Base-by-base conservation (phyloP, 2,113 vertebrate genomes). In the Sorex fumeus region DNA sequence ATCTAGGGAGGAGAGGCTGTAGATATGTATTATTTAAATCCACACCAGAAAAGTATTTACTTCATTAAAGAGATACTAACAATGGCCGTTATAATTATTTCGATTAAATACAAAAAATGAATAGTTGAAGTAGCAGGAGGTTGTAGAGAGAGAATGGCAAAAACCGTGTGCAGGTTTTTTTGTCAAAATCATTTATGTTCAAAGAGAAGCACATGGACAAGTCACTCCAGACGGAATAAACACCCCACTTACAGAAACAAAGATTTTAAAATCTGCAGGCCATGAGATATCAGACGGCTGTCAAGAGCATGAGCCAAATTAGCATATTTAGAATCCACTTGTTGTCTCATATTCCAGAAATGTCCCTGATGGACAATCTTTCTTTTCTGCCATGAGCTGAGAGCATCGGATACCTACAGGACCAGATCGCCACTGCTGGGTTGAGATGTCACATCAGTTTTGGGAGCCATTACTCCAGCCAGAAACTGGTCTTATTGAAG, bases 131-230 rank as follows among this genome's bases (percentile, higher is more conserved):
- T 36, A 9, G 15, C 6, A 4, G n/a, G 16, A 18, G 23, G 32
- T n/a, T 18, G 21, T 40, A 15, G 53, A 81, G 30, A 40, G 72
- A 91, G 71, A 84, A 87, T 84, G 76, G 25, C 23, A 79, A 81
- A 72, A 81, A 57, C 23, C 64, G 86, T 47, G 8, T 27, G 2
- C 7, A 88, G 71, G 1, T 9, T 88, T 28, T 71, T 87, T 19
- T 87, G 78, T 93, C 81, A 77, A 93, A 96, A 71, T 77, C 32
- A 74, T 74, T 89, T 89, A 36, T 77, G 45, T 50, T 76, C 72
- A 84, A 84, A 53, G n/a, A 88, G 71, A 79, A 88, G 66, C 19
- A 70, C 15, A 23, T 66, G 25, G 40, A 28, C 43, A 64, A 11
- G 28, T 13, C 3, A 40, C 21, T 88, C 15, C 9, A 30, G 21